Conservation (phyloP, 2,888 invertebrate species). For the Ceraclea dissimilis region DNA sequence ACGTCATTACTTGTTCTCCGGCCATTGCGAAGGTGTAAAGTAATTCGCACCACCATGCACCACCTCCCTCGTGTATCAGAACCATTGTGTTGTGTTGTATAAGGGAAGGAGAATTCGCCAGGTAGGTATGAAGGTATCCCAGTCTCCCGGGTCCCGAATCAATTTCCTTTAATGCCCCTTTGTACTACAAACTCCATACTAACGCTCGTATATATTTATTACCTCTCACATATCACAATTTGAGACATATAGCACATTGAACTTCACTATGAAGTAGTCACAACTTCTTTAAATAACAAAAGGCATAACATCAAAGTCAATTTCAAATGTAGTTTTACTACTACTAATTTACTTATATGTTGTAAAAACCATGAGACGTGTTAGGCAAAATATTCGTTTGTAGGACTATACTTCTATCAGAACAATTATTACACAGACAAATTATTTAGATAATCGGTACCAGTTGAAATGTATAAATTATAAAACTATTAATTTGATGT, state of each 20-base stretch:
- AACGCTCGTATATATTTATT: neutral
- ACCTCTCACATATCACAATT: neutral
- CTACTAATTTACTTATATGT: no score
- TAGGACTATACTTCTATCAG: no score
- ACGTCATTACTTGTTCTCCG: neutral
- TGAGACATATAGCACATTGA: neutral
- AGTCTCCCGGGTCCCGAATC: constrained; percentile 1
- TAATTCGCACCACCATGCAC: neutral
- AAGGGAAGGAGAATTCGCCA: neutral
- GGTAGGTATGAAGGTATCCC: neutral
- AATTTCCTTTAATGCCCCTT: constrained; percentile 1
- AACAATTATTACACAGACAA: no score
- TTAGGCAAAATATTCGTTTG: no score
- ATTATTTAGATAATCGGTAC: no score
- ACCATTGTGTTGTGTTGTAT: neutral
- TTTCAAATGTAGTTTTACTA: no score
- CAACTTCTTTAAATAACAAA: no score
- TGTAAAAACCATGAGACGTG: no score
- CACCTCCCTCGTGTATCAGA: neutral
- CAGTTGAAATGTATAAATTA: no score
- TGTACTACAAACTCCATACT: neutral
- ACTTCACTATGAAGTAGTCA: no score
- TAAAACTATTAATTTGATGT: no score
- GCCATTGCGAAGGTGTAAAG: neutral
- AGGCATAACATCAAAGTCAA: no score